Base-by-base conservation (phyloP, 35 echinoderm and acorn worm genomes). In the Patiria miniata region DNA sequence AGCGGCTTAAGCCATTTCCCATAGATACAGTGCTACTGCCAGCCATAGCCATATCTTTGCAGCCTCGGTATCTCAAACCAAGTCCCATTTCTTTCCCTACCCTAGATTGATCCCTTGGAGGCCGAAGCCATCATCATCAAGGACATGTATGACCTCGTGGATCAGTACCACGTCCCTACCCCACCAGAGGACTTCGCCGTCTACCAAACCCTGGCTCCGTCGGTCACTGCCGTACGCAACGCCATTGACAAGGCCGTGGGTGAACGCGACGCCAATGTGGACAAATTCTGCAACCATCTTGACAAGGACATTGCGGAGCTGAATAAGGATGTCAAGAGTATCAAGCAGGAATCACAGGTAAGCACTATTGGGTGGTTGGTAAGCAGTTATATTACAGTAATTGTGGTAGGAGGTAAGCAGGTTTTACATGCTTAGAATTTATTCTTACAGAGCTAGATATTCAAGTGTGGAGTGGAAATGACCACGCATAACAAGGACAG, bases 271-370 rank as follows among this genome's bases (percentile, higher is more conserved):
- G 86, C 92, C 37, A 98, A 98, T 73, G 91, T 98, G 65, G 96
- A 98, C 78, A 94, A 98, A 44, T 98, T 98, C 92, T 98, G 96
- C 55, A 98, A 94, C 84, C 92, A 92, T 60, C 80, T 98, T 85
- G 96, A 98, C 77, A 98, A 98, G 79, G 96, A 98, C 80, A 98
- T 98, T 34, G 33, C 89, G 19, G 87, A 94, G 42, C 65, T 98
- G 29, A 98, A 94, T 83, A 94, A 92, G 68, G 96, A 98, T 5
- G 96, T 98, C 12, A 94, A 92, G 77, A 85, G 81, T 21, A 89
- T 98, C 54, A 98, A 98, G 54, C 96, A 98, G 68, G 96, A 98
- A 79, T 98, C 96, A 40, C 96, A 98, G 96, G 96, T 98, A 26
- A 83, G 77, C 12, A 6, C 12, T 69, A 69, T 12, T 2, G 1